Evolutionary conservation across 2,888 invertebrate species (phyloP).

Genomic region (Oxystoma pomonae): DNA sequence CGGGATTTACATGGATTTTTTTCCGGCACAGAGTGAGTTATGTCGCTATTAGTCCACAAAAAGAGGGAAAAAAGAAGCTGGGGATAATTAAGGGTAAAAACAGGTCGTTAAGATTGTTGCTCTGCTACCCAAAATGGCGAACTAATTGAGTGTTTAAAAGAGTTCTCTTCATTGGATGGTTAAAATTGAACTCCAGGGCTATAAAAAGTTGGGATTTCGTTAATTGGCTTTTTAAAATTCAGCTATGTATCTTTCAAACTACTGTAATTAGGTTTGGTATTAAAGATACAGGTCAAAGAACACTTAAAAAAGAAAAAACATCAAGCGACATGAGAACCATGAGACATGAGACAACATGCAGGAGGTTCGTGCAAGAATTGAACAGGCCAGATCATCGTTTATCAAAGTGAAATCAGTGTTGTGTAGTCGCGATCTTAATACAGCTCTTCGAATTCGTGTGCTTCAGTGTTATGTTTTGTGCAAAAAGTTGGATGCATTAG

Average conservation of each 20-base stretch:
- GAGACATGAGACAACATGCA: no score
- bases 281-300: no score
- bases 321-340: no score
- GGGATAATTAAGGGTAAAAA: not conserved
- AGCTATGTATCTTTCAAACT: not conserved
- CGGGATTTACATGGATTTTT: not conserved
- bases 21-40: not conserved
- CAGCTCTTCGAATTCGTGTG: no score
- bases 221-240: not conserved
- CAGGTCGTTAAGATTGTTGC: not conserved
- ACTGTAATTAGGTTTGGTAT: no score
- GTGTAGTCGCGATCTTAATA: no score
- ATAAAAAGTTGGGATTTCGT: not conserved
- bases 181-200: not conserved
- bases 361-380: no score
- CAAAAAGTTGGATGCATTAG: no score
- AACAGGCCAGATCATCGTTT: no score
- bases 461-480: no score
- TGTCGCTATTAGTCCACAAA: not conserved
- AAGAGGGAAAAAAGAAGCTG: not conserved
- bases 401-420: no score
- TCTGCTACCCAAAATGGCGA: not conserved
- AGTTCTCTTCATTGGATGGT: not conserved
- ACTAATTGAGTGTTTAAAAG: not conserved
- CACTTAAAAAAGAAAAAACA: no score